Conservation (phyloP, 2,888 invertebrate genomes). For the Standfussiana lucernea region DNA sequence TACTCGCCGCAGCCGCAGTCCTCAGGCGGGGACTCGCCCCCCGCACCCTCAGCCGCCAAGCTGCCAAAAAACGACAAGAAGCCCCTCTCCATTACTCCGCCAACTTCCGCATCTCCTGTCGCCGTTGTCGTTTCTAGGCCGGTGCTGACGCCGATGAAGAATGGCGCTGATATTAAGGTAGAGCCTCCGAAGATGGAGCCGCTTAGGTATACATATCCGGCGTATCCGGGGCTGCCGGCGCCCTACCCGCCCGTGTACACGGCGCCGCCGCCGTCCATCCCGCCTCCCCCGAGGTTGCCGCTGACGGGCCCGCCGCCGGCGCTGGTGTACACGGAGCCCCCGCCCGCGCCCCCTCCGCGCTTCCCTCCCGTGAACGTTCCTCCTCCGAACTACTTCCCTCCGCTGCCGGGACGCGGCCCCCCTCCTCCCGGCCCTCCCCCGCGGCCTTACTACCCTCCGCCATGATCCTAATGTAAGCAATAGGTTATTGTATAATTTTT, state of each 20-base stretch:
- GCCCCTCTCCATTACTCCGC: conserved; percentile 88
- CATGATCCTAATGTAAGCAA: conserved; percentile 75
- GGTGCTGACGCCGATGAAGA: conserved; percentile 83
- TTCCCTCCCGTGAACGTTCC: conserved; percentile 84
- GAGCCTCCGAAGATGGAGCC: conserved; percentile 83
- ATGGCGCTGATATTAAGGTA: conserved; percentile 81
- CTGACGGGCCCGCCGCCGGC: conserved; percentile 72
- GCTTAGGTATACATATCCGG: conserved; percentile 79
- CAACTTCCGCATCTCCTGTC: conserved; percentile 87
- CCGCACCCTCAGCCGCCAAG: conserved; percentile 87
- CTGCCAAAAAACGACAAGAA: conserved; percentile 90
- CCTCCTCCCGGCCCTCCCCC: conserved; percentile 81
- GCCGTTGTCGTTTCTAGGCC: conserved; percentile 77
- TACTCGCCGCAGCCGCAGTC: conserved; percentile 94
- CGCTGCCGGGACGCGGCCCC: conserved; percentile 74
- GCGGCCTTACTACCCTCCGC: conserved; percentile 86
- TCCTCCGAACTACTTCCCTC: conserved; percentile 84
- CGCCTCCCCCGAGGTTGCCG: conserved; percentile 80
- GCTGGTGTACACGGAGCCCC: conserved; percentile 86
- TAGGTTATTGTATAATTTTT: conserved; percentile 81
- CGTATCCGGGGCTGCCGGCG: conserved; percentile 80
- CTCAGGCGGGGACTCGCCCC: conserved; percentile 93
- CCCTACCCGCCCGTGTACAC: conserved; percentile 86
- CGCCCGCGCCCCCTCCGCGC: conserved; percentile 78
- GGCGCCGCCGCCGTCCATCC: conserved; percentile 80